Evolutionary conservation across 1,140 invertebrate species (phyloP).

Genomic region (Drosophila pachea): DNA sequence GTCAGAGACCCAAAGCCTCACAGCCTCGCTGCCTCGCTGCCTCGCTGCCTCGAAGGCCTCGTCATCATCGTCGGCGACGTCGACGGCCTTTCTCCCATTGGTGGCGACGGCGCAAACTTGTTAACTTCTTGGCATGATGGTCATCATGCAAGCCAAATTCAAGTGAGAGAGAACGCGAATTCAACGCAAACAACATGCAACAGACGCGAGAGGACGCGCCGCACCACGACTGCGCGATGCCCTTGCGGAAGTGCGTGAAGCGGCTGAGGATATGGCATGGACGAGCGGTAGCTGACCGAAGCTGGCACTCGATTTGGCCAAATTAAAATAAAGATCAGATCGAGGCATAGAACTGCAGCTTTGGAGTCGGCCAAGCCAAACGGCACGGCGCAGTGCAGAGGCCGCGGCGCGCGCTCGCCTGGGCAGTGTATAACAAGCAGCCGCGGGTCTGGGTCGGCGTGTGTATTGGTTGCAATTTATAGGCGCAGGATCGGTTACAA

Average conservation of each 20-base stretch:
- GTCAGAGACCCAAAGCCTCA: constrained; percentile 48
- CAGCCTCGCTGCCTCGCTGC: constrained; percentile 20
- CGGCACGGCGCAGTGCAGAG: background rate
- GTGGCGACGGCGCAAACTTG: constrained; percentile 68
- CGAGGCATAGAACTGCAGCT: background rate
- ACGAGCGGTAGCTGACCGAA: background rate
- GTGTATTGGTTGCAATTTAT: constrained; percentile 73
- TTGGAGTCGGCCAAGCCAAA: too few species aligned
- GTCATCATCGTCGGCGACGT: constrained; percentile 44
- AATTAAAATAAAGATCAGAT: background rate
- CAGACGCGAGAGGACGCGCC: constrained; percentile 25
- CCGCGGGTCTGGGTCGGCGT: constrained; percentile 55
- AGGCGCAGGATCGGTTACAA: constrained; percentile 74
- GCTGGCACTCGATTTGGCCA: background rate
- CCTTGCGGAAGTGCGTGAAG: constrained; percentile 5
- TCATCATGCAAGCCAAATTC: constrained; percentile 67
- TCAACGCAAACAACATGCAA: constrained; percentile 60
- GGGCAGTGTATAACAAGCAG: constrained; percentile 67
- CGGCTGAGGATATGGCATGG: background rate
- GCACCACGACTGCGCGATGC: constrained; percentile 28
- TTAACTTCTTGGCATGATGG: constrained; percentile 75
- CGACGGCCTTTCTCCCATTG: constrained; percentile 72
- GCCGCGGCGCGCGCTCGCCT: background rate
- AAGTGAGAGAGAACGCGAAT: constrained; percentile 43
- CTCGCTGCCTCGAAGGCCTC: constrained; percentile 21